These are phyloP conservation scores for Vanessa atalanta DNA, from an alignment of 1,140 invertebrate genomes.

Conservation along the genomic window DNA sequence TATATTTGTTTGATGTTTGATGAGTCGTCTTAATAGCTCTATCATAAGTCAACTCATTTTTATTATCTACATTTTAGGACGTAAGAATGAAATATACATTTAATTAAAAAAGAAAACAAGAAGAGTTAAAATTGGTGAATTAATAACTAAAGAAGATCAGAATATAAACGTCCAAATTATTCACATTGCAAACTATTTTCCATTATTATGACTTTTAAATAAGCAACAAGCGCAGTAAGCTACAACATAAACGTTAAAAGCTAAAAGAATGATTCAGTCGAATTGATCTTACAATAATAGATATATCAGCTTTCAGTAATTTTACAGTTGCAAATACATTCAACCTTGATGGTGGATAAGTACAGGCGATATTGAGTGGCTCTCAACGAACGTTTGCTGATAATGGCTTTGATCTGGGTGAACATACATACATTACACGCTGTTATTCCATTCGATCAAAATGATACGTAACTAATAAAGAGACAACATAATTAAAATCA, in stretches of 20 bases:
- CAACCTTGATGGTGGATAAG: constrained; percentile 53
- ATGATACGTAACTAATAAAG: background rate
- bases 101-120: background rate
- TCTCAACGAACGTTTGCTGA: constrained; percentile 49
- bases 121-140: background rate
- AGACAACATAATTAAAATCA: background rate
- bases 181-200: background rate
- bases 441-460: constrained; percentile 3
- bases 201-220: background rate
- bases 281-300: constrained; percentile 19
- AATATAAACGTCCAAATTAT: background rate
- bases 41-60: too few species aligned
- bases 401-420: constrained; percentile 43
- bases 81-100: too few species aligned
- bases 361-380: constrained; percentile 50
- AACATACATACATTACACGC: constrained; percentile 27
- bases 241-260: background rate
- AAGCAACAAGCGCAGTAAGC: background rate
- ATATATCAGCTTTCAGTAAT: constrained; percentile 33
- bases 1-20: too few species aligned
- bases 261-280: background rate
- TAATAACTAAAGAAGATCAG: background rate
- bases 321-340: constrained; percentile 50
- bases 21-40: too few species aligned
- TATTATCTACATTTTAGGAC: too few species aligned